Evolutionary conservation across 2,797 vertebrate genomes (phyloP), one percentile per base, ranked within the genome.

Genomic region (Poecilia wingei): DNA sequence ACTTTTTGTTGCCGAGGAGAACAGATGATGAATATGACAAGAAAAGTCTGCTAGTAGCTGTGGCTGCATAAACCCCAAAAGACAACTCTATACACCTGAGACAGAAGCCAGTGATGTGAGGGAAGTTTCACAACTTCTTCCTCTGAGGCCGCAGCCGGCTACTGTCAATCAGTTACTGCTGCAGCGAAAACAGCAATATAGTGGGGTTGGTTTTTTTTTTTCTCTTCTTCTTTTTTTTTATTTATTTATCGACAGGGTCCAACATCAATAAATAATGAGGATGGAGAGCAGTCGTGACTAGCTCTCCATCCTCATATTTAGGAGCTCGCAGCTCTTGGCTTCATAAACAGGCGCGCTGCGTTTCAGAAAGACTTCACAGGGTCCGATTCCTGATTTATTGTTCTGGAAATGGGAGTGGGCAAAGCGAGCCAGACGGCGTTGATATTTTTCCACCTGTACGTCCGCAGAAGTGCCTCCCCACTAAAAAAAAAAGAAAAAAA

Each of bases 231-330:
- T 53, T 83, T 82, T 79, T 91, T 84, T 92, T 84, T 90, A 84
- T 87, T 90, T 90, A 87, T 87, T 86, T 91, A 93, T 93, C 84
- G 91, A 94, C 92, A 90, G 91, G 86, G 82, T 91, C 81, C 59
- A 20, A 36, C 84, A 91, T 95, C 75, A 92, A 94, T 94, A 94
- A 94, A 86, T 89, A 82, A 94, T 91, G 90, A 93, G 88, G 83
- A 90, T 79, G 77, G 90, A 87, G 86, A 90, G 82, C 53, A 91
- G 90, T 92, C 91, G 90, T 94, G 94, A 94, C 92, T 89, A 75
- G 82, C 81, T n/a, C 31, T 31, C 31, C 31, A 31, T 31, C 31
- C 31, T 51, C 33, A 46, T 79, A 83, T 88, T 75, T 51, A 78
- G 79, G 74, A 92, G 74, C 80, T 83, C 75, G 71, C n/a, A 73